Percentiles rank a stretch among this genome's conserved stretches.
Conservation (phyloP, 2,888 invertebrate species). For the Zele albiditarsus region DNA sequence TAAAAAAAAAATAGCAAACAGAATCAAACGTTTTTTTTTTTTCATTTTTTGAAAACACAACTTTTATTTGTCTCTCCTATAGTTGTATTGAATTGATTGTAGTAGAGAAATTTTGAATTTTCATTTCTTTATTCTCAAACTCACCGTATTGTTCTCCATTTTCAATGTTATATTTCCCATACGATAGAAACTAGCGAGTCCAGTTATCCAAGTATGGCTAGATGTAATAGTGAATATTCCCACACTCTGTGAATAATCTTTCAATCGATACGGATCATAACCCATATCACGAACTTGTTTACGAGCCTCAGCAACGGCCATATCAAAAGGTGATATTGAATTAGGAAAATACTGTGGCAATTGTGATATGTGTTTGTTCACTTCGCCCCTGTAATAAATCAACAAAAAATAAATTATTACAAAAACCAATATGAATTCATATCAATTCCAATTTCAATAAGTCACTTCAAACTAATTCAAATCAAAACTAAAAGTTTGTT, state of each 20-base stretch:
- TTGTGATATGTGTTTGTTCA: conserved; percentile 83
- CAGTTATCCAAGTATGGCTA: conserved; percentile 84
- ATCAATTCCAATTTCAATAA: too few relatives aligned
- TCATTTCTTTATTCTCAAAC: conserved; percentile 34
- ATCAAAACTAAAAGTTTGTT: too few relatives aligned
- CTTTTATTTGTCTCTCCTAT: too few relatives aligned
- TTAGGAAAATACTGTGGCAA: conserved; percentile 86
- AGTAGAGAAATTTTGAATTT: too few relatives aligned
- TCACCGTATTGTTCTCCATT: conserved; percentile 82
- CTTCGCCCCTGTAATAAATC: conserved; percentile 75
- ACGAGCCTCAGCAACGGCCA: conserved; percentile 84
- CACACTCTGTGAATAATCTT: conserved; percentile 81
- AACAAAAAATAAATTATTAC: background rate
- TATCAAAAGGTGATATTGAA: conserved; percentile 89
- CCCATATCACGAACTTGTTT: conserved; percentile 80
- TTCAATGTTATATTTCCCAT: conserved; percentile 84
- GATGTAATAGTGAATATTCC: conserved; percentile 82
- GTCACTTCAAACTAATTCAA: too few relatives aligned
- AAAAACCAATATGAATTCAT: background rate
- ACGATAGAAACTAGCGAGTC: conserved; percentile 87
- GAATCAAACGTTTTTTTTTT: too few relatives aligned
- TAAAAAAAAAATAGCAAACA: too few relatives aligned
- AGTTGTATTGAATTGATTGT: too few relatives aligned
- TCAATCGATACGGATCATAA: conserved; percentile 84
- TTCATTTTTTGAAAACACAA: too few relatives aligned